Base-by-base conservation (phyloP, 2,113 vertebrate genomes). In the Merops nubicus region DNA sequence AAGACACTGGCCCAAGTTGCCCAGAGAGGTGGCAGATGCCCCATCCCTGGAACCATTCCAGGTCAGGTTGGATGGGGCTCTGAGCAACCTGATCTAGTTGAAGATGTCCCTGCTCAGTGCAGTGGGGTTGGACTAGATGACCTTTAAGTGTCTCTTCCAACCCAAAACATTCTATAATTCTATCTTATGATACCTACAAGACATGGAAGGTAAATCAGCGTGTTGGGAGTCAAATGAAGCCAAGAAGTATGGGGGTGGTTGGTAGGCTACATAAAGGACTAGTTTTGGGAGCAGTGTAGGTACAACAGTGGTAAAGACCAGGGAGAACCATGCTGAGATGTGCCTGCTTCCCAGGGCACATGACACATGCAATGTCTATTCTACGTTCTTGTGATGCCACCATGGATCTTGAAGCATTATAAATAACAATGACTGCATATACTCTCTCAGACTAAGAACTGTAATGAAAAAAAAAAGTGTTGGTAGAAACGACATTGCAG, bases 221-320 rank as follows among this genome's bases (percentile, higher is more conserved):
- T 0, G 1, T 0, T 54, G 43, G 43, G 72, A 63, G 15, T n/a
- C 1, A 4, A 6, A 11, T 5, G 31, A 83, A 69, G 26, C 43
- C 78, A 40, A 23, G 23, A 26, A 56, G 40, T 3, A 48, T 2
- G 6, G 38, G 23, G 45, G 36, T 2, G 0, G 51, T 15, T 38
- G 64, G 51, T 51, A 56, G 18, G 76, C 29, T 28, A 28, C 47
- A 19, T 10, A 50, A 28, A 86, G 54, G 76, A 42, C 48, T 62
- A 23, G 43, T 51, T 53, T 23, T 83, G 26, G 74, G 77, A 31
- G 18, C 26, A 57, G 23, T 2, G 42, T 17, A 36, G 51, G 12
- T 33, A 1, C 5, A 57, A 42, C 12, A 45, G 26, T 4, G 33
- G 15, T 43, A 64, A 59, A 74, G 47, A 34, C 26, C 0, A 1